Evolutionary conservation across 2,888 invertebrate species (phyloP), one percentile per base, ranked within the genome.

Genomic region (Pollenia angustigena): DNA sequence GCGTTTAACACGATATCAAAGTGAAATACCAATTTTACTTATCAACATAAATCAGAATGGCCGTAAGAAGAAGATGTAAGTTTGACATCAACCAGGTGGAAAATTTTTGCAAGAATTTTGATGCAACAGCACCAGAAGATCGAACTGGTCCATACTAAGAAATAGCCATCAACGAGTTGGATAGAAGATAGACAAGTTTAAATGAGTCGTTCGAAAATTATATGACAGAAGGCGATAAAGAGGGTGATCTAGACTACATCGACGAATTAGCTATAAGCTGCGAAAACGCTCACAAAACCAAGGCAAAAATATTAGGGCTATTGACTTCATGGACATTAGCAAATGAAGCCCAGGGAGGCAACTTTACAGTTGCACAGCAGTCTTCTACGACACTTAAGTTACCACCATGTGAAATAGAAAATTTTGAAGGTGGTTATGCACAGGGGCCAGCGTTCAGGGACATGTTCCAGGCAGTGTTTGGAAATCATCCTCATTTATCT

Each of bases 391-490:
- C 50, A 14, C 50, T 50, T 11, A 50, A 50, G 14, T 50, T 50
- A 14, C 50, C 50, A 50, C 14, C 50, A 14, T 50, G 50, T n/a
- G 14, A 14, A 11, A 50, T 50, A 14, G 14, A 50, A 50, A 14
- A 2, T 50, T n/a, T 50, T 50, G 50, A 14, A 6, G 50, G 50
- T 0, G 50, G 50, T 50, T 52, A 18, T 16, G 6, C 52, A n/a
- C n/a, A 52, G 16, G 16, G 52, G 52, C 52, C 16, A 9, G 52
- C 52, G 16, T 75, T 75, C 14, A 14, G 64, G n/a, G 75, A 75
- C 7, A 40, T 75, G 16, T 64, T 75, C 12, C 42, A 44, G 11
- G 58, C 72, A 4, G 58, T 72, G 9, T 18, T 40, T 23, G 46
- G 16, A 18, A 58, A 72, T 40, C 58, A 71, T 23, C 56, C 58